These are phyloP conservation scores for Megaceryle alcyon DNA, from an alignment of 2,797 vertebrate species.

Conservation along the genomic window DNA sequence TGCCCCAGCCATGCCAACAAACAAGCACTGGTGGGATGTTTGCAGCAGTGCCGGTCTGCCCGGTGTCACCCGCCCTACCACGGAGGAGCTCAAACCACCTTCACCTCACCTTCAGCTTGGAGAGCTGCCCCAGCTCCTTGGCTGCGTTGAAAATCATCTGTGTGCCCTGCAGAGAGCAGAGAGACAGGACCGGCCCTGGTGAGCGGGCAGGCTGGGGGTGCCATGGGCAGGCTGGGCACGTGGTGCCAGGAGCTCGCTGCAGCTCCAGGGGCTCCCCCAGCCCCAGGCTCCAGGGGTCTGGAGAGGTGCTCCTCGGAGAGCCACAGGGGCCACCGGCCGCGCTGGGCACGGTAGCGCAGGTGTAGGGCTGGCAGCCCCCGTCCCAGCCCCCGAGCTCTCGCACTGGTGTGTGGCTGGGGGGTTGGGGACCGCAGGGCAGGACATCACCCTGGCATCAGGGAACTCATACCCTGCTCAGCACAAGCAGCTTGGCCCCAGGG, in stretches of 20 bases:
- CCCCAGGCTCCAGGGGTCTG: background rate
- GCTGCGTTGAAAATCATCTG: slow-evolving; percentile 99
- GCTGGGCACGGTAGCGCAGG: background rate
- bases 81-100: background rate
- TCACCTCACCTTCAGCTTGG: slow-evolving; percentile 91
- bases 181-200: background rate
- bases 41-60: background rate
- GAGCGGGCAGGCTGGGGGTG: background rate
- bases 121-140: slow-evolving; percentile 97
- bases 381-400: background rate
- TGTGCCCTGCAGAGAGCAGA: slow-evolving; percentile 85
- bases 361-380: fast-evolving
- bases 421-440: background rate
- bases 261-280: background rate
- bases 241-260: background rate
- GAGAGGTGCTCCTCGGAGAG: background rate
- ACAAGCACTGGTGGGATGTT: background rate
- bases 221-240: background rate
- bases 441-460: background rate
- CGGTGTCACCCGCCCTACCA: background rate
- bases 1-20: background rate
- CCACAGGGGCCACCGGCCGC: background rate
- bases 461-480: background rate
- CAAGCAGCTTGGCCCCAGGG: background rate
- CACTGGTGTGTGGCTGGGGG: background rate